Evolutionary conservation across 2,113 vertebrate species (phyloP), one percentile per base, ranked within the genome.

Genomic region (Murina feae): DNA sequence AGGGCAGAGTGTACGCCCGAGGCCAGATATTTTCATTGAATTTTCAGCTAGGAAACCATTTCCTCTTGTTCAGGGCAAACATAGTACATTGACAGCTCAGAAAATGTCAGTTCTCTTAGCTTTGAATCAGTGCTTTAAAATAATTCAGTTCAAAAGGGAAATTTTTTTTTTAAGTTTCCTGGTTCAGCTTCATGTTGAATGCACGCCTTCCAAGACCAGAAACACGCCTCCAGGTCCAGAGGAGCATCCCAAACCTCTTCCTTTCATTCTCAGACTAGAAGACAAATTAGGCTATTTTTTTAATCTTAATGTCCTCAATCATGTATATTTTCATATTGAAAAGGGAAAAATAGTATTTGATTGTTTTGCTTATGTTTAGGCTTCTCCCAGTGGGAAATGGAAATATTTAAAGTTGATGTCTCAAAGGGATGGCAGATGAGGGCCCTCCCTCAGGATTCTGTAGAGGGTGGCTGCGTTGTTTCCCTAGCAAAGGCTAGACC

Each of bases 181-280:
- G 49, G 55, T 94, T 95, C 13, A 58, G 2, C 63, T 69, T 96
- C 47, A 35, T 68, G 47, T 17, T 85, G 74, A 87, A 66, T 88
- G 79, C 69, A 85, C 72, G 69, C 39, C 21, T 51, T 65, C 69
- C 58, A 83, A 9, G 78, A 68, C 90, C 90, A 83, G 87, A 83
- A 91, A 92, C 90, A 72, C 92, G 58, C 74, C 69, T 91, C 75
- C 66, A 69, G 82, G 88, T 55, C 65, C 60, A 78, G 44, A 82
- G 93, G 87, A 51, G 69, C 49, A 69, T 66, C 25, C 11, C 90
- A 32, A 16, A 14, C 80, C 49, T 86, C 84, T 95, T 90, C 90
- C 83, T 88, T 95, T 92, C 51, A 90, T 91, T 93, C 89, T 93
- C 35, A 84, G 88, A 42, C 39, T 63, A 47, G 74, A 86, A 89